Evolutionary conservation across 2,797 vertebrate genomes (phyloP).

Genomic region (Anableps anableps): DNA sequence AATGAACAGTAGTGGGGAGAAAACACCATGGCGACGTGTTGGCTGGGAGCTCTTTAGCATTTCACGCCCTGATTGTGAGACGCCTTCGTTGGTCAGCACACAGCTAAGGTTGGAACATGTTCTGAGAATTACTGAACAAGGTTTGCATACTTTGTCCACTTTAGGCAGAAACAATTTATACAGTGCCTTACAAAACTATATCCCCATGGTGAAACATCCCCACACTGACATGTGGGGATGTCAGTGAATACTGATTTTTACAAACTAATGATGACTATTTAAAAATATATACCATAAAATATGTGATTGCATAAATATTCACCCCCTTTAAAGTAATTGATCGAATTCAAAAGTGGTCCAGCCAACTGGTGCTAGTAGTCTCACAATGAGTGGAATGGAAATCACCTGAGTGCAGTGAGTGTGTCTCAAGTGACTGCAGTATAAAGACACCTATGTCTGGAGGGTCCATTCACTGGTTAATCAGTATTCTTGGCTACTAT

Average conservation of each 20-base stretch:
- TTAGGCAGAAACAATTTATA: conserved; percentile 33
- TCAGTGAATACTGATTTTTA: neutral
- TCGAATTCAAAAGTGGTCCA: no score
- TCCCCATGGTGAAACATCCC: neutral
- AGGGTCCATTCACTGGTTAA: no score
- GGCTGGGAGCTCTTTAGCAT: conserved; percentile 82
- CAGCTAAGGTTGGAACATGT: conserved; percentile 48
- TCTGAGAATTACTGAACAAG: conserved; percentile 47
- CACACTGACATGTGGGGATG: no score
- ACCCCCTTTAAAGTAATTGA: no score
- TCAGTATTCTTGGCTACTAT: no score
- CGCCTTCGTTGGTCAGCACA: conserved; percentile 65
- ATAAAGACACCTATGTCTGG: no score
- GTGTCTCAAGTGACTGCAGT: no score
- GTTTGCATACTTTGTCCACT: conserved; percentile 37
- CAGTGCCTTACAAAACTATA: neutral
- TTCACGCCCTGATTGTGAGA: conserved; percentile 85
- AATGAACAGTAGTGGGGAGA: conserved; percentile 77
- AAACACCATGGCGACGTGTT: conserved; percentile 77
- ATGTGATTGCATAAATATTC: no score
- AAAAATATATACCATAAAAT: neutral
- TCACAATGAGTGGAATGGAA: no score
- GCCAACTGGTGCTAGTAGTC: no score
- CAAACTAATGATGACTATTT: neutral
- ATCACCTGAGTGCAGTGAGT: no score